Evolutionary conservation across 2,888 invertebrate genomes (phyloP).

Genomic region (Mesochorus sp.): DNA sequence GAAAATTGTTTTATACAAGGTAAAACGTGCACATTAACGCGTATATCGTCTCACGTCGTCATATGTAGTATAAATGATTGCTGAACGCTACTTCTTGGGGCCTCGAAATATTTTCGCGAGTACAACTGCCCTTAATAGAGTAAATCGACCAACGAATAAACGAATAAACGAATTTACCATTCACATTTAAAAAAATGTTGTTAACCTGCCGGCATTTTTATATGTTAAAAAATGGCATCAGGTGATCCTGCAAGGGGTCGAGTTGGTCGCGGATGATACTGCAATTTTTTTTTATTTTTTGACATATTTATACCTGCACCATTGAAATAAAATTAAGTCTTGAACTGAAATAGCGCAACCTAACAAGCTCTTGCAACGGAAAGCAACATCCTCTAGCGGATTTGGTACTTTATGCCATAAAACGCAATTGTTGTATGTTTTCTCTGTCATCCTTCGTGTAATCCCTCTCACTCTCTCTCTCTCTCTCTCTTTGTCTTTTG

Average conservation of each 20-base stretch:
- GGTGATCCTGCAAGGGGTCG: no score
- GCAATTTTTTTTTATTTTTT: no score
- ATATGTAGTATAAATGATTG: neutral
- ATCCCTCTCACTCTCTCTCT: neutral
- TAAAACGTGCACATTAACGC: slow-evolving; percentile 18
- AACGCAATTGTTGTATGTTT: neutral
- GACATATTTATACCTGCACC: no score
- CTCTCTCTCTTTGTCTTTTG: slow-evolving; percentile 20
- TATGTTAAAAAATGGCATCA: no score
- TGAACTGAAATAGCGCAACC: neutral
- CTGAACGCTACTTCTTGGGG: no score
- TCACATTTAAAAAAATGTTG: no score
- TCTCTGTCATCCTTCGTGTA: slow-evolving; percentile 16
- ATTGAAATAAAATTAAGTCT: no score
- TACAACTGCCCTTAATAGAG: no score
- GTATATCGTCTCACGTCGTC: neutral
- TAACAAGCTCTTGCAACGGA: slow-evolving; percentile 6
- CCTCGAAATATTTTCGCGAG: neutral
- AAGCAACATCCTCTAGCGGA: neutral
- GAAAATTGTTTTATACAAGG: slow-evolving; percentile 21
- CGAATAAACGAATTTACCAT: no score
- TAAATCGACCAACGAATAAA: no score
- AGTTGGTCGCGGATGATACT: no score
- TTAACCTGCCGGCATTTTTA: no score
- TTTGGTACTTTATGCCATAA: neutral